Evolutionary conservation across 2,888 invertebrate genomes (phyloP), one percentile per base, ranked within the genome.

Genomic region (Drosophila prolongata): DNA sequence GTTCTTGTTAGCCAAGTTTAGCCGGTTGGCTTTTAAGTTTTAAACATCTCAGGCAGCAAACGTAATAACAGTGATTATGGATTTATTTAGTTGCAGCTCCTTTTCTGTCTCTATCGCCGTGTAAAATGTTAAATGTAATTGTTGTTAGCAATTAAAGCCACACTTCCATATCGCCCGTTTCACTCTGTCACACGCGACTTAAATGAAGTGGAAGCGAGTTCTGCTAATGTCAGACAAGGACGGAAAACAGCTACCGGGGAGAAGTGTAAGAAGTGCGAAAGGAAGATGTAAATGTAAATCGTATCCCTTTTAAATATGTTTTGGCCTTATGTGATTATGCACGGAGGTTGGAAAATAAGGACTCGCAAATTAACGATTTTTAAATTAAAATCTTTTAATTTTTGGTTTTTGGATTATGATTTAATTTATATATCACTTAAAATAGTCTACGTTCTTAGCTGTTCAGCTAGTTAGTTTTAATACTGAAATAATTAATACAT

Each of bases 11-110:
- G 46, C 64, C 76, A 75, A 70, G 50, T 69, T 58, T 38, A 66
- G 76, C 82, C 74, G 76, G 79, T 69, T 68, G 69, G 50, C 34
- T 34, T 34, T 34, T 1, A 14, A 47, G 47, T 34, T 11, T 11
- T 27, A 43, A 54, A 14, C 69, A 64, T 56, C 56, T 47, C 46
- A 40, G 35, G 47, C 53, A 43, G 57, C 49, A 34, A 30, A 53
- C 76, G 35, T 76, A 79, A 84, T 87, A 81, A 79, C 87, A 76
- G 83, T 83, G 81, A 84, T 83, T 87, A 84, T 34, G 74, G 60
- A 76, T 74, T 74, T 74, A 74, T 74, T 67, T 67, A 73, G 67
- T 73, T 19, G 44, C 13, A 44, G 44, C 11, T 73, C 54, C 57
- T 13, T 27, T 46, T 14, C 43, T 42, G 37, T 34, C 56, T 9